These are phyloP conservation scores for Polylopha cassiicola DNA, from an alignment of 2,888 invertebrate genomes.

Conservation along the genomic window DNA sequence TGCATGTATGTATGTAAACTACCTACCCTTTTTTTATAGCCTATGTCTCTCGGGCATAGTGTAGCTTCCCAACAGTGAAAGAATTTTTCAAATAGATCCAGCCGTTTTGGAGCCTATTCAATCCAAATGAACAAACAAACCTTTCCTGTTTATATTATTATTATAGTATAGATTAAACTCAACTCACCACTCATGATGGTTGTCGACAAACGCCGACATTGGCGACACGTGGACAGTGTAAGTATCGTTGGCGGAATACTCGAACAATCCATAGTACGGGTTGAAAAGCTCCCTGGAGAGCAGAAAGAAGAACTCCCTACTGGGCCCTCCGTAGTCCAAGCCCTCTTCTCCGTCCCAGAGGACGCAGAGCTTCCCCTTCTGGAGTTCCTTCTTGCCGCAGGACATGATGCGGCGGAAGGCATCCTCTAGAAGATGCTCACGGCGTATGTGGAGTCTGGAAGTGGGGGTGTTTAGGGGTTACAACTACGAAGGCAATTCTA, in stretches of 20 bases:
- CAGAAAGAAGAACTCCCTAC: conserved; percentile 97
- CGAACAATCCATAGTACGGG: conserved; percentile 98
- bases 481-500: too few relatives aligned
- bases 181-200: conserved; percentile 94
- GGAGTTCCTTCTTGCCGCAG: conserved; percentile 95
- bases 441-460: conserved; percentile 90
- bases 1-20: too few relatives aligned
- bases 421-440: conserved; percentile 96
- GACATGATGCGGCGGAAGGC: conserved; percentile 98
- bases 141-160: background rate
- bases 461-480: background rate
- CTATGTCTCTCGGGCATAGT: too few relatives aligned
- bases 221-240: conserved; percentile 97
- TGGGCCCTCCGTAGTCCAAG: conserved; percentile 98
- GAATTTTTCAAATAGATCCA: too few relatives aligned
- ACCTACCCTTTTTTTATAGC: too few relatives aligned
- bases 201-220: conserved; percentile 97
- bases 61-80: too few relatives aligned
- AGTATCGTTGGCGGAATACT: conserved; percentile 98
- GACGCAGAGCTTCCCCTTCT: conserved; percentile 96
- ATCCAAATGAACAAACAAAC: too few relatives aligned
- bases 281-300: conserved; percentile 98
- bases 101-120: too few relatives aligned
- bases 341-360: conserved; percentile 97
- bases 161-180: background rate